These are phyloP conservation scores for Anas platyrhynchos DNA, from an alignment of 2,113 vertebrate species.

Conservation along the genomic window DNA sequence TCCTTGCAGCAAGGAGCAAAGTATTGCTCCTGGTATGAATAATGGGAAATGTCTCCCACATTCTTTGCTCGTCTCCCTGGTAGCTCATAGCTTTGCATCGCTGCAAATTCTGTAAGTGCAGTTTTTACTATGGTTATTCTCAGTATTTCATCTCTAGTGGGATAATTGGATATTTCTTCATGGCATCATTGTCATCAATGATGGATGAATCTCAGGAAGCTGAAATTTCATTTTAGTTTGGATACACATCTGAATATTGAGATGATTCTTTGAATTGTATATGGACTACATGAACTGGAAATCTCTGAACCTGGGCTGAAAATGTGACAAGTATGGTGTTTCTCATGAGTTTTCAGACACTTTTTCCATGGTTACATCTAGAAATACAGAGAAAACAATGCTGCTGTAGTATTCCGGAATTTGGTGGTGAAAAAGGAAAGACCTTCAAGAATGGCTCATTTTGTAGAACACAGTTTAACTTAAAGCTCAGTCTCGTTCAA, in stretches of 20 bases:
- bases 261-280: slow-evolving; percentile 9
- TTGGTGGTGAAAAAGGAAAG: neutral
- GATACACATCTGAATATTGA: slow-evolving; percentile 13
- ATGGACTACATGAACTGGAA: neutral
- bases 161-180: slow-evolving; percentile 21
- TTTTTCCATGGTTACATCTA: neutral
- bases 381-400: neutral
- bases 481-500: neutral
- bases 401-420: neutral
- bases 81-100: neutral
- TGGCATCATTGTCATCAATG: neutral
- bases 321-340: neutral
- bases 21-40: neutral
- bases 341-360: neutral
- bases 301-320: neutral
- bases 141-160: neutral
- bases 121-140: neutral
- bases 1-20: neutral
- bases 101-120: neutral
- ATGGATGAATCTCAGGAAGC: slow-evolving; percentile 4
- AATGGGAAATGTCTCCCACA: neutral
- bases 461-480: neutral
- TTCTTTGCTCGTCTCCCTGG: neutral
- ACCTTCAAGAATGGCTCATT: neutral
- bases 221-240: slow-evolving; percentile 15